Base-by-base conservation (phyloP, 2,113 vertebrate genomes). In the Heliornis fulica region DNA sequence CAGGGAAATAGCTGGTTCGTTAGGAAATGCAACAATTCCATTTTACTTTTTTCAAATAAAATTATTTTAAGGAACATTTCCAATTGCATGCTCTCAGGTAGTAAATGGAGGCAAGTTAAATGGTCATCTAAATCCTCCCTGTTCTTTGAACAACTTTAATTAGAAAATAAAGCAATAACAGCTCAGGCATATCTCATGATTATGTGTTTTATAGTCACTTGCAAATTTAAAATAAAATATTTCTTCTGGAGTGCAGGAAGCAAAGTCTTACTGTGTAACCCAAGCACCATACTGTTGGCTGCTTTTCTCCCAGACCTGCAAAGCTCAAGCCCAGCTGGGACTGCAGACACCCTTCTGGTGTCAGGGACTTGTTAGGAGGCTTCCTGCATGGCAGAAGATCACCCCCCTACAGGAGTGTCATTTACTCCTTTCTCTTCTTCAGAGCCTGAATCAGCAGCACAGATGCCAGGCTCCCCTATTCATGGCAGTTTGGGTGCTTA, bases 151-250 rank as follows among this genome's bases (percentile, higher is more conserved):
- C 4, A 93, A 68, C 36, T 51, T 60, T 40, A 88, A 71, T 86
- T 86, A 72, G 28, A 90, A 96, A 96, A 83, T 65, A 64, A 78
- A 76, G 60, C 64, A 86, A 4, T 10, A 83, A 50, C 13, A 92
- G 11, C 17, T 74, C 36, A 28, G n/a, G 32, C 20, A 26, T 28
- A 48, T 50, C 15, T 70, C 32, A 17, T 53, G 34, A 20, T 80
- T 57, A 22, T 3, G 2, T 31, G 28, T 85, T 83, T 79, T 90
- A 80, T 14, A 59, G 17, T 8, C 28, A 69, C 21, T 59, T 38
- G 15, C 3, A 65, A 11, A 38, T 85, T 56, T 54, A 53, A 65
- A 34, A 40, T 11, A 28, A 84, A 84, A 45, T 66, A 63, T 60
- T 81, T 66, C 18, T 83, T 72, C 53, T n/a, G 68, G 15, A 66